Evolutionary conservation across 2,888 invertebrate genomes (phyloP).

Genomic region (Syritta pipiens): DNA sequence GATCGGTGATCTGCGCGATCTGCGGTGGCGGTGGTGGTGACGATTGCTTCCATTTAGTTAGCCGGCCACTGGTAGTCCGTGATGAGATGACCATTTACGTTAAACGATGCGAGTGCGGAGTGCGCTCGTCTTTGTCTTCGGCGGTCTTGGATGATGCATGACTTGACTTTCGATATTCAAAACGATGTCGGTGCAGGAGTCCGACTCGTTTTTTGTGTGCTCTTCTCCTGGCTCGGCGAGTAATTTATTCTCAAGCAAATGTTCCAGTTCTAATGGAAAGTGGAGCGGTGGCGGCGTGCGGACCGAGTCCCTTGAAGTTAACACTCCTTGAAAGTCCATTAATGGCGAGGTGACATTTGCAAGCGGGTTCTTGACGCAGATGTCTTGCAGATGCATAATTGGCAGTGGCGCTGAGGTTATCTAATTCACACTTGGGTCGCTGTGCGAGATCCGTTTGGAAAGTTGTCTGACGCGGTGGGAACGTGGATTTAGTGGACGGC

Average conservation of each 20-base stretch:
- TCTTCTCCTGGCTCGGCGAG: neutral
- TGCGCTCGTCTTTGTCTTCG: conserved; percentile 32
- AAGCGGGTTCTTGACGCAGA: conserved; percentile 3
- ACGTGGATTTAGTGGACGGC: too few species aligned
- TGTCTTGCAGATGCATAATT: conserved; percentile 41
- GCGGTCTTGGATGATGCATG: conserved; percentile 46
- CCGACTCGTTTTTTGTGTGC: conserved; percentile 2
- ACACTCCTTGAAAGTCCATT: conserved; percentile 55
- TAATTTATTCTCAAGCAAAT: conserved; percentile 50
- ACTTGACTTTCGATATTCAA: conserved; percentile 67
- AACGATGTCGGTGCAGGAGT: conserved; percentile 55
- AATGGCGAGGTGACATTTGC: conserved; percentile 55
- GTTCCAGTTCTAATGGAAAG: conserved; percentile 59
- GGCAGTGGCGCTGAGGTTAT: conserved; percentile 33
- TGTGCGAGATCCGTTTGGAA: conserved; percentile 28
- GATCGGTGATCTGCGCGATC: conserved; percentile 55
- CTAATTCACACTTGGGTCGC: conserved; percentile 58
- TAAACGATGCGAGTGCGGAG: conserved; percentile 8
- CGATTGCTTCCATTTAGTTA: conserved; percentile 52
- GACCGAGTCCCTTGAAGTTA: conserved; percentile 40
- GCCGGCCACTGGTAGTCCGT: conserved; percentile 37
- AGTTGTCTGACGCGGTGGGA: neutral
- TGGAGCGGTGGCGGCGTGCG: conserved; percentile 35
- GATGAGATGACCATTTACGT: conserved; percentile 65
- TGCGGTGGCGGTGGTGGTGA: too few species aligned